Conservation (phyloP, 1,140 invertebrate species). For the Tetraneura akinire region DNA sequence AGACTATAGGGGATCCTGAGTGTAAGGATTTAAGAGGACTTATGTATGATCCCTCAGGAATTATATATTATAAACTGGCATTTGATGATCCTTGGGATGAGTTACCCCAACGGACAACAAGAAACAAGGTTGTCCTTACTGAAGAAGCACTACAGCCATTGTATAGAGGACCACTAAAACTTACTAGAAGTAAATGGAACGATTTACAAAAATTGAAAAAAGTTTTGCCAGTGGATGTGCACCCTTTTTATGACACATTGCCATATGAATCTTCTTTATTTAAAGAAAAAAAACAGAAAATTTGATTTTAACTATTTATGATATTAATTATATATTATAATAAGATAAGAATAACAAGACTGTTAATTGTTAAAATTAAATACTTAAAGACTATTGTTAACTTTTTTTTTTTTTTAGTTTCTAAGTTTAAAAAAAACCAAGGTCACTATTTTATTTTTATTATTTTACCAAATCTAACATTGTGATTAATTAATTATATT, state of each 20-base stretch:
- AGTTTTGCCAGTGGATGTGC: slow-evolving; percentile 12
- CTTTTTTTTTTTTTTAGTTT: neutral
- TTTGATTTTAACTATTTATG: neutral
- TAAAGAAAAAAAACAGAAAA: slow-evolving; percentile 23
- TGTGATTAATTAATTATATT: too few relatives aligned
- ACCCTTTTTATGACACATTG: slow-evolving; percentile 17
- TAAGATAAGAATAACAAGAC: slow-evolving; percentile 11
- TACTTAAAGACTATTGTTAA: slow-evolving; percentile 17
- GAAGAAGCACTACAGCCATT: slow-evolving; percentile 22
- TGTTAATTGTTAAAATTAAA: slow-evolving; percentile 30
- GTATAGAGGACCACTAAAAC: neutral
- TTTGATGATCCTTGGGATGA: slow-evolving; percentile 6
- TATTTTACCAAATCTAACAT: too few relatives aligned
- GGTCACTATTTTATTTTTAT: slow-evolving; percentile 11
- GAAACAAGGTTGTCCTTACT: neutral
- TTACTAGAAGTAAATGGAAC: slow-evolving; percentile 21
- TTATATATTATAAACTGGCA: too few relatives aligned
- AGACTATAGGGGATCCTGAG: too few relatives aligned
- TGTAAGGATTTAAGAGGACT: too few relatives aligned
- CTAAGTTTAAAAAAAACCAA: too few relatives aligned
- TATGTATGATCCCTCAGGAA: too few relatives aligned
- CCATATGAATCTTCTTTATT: slow-evolving; percentile 11
- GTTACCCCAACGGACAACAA: slow-evolving; percentile 11
- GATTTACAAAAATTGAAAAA: slow-evolving; percentile 26
- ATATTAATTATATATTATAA: slow-evolving; percentile 21